Evolutionary conservation across 53 echinoderm and acorn worm genomes (phyloP).

Genomic region (Echinometra lucunter): DNA sequence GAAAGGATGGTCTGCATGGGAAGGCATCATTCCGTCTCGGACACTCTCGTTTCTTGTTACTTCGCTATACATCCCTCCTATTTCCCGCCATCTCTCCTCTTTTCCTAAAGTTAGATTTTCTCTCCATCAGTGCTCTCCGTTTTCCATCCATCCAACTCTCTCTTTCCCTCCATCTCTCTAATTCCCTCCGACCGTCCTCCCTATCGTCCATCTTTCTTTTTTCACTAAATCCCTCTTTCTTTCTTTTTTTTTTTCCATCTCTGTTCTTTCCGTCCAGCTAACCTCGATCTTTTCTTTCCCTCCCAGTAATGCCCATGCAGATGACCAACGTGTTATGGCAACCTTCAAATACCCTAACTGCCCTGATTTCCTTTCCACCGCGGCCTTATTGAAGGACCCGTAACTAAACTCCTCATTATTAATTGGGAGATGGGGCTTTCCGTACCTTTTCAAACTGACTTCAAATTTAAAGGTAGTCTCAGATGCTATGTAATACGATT

Average conservation of each 20-base stretch:
- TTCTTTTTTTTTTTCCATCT: too few relatives aligned
- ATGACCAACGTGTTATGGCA: conserved; percentile 3
- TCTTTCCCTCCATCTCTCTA: not conserved
- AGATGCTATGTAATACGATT: not conserved
- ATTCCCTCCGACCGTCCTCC: not conserved
- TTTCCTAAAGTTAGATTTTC: too few relatives aligned
- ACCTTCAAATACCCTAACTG: not conserved
- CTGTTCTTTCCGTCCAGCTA: not conserved
- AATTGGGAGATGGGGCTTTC: not conserved
- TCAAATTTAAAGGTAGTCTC: not conserved
- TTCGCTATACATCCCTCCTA: not conserved
- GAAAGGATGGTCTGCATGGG: too few relatives aligned
- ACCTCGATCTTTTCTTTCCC: not conserved
- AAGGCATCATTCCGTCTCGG: not conserved
- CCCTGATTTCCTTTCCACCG: conserved; percentile 1
- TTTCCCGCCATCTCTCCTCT: not conserved
- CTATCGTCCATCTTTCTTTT: too few relatives aligned
- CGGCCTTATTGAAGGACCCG: not conserved
- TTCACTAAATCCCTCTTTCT: too few relatives aligned
- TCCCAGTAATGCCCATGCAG: not conserved
- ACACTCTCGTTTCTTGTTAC: not conserved
- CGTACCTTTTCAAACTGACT: not conserved
- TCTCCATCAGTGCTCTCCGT: too few relatives aligned
- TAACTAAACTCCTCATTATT: not conserved
- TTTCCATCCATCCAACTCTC: not conserved